Base-by-base conservation (phyloP, 2,888 invertebrate species). In the Latheticus oryzae region DNA sequence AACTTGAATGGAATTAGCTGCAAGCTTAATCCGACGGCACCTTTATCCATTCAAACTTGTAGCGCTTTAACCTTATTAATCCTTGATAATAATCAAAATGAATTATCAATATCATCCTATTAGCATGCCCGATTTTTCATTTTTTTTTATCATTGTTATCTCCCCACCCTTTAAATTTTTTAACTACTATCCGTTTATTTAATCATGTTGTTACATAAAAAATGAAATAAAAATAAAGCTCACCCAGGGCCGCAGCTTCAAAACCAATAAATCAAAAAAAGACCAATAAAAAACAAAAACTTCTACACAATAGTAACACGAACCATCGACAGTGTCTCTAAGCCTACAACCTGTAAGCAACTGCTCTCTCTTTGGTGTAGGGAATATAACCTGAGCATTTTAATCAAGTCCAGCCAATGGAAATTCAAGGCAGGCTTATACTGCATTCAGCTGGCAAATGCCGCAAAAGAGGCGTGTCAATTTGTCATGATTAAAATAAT, bases 401-500 rank as follows among this genome's bases (percentile, higher is more conserved):
- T 61, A 63, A 65, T 66, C 58, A 43, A 58, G 57, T 28, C 33
- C 50, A 53, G 51, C 77, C 76, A 77, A 77, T 76, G 60, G 61
- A 35, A 42, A 5, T 35, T 2, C 54, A 28, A 59, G 65, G 65
- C 62, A 53, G 61, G 40, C 50, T 65, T 67, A 59, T 45, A 45
- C 58, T 40, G 35, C 48, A 16, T 38, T 40, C 23, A 12, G 12
- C 16, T 48, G 54, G 42, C 76, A 76, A 77, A 75, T 76, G 60
- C 58, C 26, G 32, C 4, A 9, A 5, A 13, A 35, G 59, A 63
- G 76, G 75, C 72, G 74, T 67, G 54, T 38, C 40, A 50, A 30
- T 26, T 32, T 43, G 58, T 50, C 61, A 65, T 67, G 75, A 76
- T 76, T 76, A 75, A 76, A 76, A 77, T 78, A 77, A 78, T 78